Base-by-base conservation (phyloP, 2,113 vertebrate genomes). In the Cebus imitator region DNA sequence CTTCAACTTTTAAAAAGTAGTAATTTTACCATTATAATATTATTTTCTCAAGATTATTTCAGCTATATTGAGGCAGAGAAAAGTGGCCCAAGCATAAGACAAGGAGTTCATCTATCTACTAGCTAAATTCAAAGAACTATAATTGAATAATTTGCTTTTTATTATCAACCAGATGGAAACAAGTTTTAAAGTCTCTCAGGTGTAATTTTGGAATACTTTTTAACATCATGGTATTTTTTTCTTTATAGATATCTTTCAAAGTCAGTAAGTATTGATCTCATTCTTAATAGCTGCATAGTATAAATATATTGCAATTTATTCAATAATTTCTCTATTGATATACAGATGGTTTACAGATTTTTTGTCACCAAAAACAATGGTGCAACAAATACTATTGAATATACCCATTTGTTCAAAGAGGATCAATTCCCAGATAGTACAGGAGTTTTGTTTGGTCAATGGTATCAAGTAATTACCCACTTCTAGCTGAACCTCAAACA, bases 121-220 rank as follows among this genome's bases (percentile, higher is more conserved):
- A 72, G n/a, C 25, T 83, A 81, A 72, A 92, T 83, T 83, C 32
- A 88, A 95, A 92, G 57, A 95, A 68, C 25, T 93, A 45, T 21
- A 92, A 84, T 91, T 88, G 91, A 87, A 95, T 87, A 91, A 61
- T 37, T 80, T 94, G 87, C 4, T 82, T 66, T 94, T 95, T 7
- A 85, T 86, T 87, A 85, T 45, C 50, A 83, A 86, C 2, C 72
- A 87, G 23, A 58, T 45, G 18, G 35, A 92, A 91, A 89, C 13
- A 85, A 82, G 23, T 91, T 89, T 95, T 70, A 80, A 93, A 92
- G 17, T 84, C 43, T 91, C 40, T 92, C 66, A 82, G 58, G 14
- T 57, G 81, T 90, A 6, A 68, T 79, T 96, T 78, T 87, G 45
- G 3, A 94, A 87, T 87, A 35, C 30, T 95, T 85, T 40, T 87